These are phyloP conservation scores for Sturnira hondurensis DNA, from an alignment of 2,113 vertebrate species.

Conservation along the genomic window DNA sequence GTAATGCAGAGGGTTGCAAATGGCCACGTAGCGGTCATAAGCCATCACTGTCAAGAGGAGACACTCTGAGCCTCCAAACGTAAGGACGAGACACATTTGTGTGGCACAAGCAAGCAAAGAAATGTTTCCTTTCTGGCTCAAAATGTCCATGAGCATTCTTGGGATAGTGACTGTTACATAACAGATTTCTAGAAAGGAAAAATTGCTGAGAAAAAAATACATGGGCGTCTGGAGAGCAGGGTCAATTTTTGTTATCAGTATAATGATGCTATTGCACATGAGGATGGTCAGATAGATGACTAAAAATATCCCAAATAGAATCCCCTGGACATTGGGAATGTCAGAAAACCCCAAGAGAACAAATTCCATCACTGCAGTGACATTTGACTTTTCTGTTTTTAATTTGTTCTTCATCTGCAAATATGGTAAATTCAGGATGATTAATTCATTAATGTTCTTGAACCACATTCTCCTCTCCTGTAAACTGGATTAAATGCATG, in stretches of 20 bases:
- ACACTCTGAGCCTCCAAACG: constrained; percentile 22
- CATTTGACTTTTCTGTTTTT: neutral
- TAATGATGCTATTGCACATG: constrained; percentile 26
- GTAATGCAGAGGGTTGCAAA: constrained; percentile 57
- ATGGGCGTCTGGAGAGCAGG: neutral
- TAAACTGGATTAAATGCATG: no score
- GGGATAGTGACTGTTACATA: constrained; percentile 12
- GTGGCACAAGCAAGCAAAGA: neutral
- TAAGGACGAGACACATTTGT: constrained; percentile 38
- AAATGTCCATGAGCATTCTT: neutral
- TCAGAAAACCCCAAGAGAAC: constrained; percentile 57
- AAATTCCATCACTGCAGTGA: constrained; percentile 22
- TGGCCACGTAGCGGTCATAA: constrained; percentile 47
- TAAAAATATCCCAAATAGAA: constrained; percentile 49
- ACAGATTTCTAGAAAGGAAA: constrained; percentile 53
- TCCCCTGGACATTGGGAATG: neutral
- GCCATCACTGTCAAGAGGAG: constrained; percentile 51
- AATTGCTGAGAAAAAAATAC: constrained; percentile 50
- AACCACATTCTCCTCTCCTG: neutral
- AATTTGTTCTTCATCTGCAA: neutral
- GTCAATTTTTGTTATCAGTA: neutral
- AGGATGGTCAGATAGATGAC: constrained; percentile 48
- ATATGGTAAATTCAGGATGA: neutral
- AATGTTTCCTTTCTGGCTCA: constrained; percentile 13
- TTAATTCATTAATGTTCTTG: neutral